Base-by-base conservation (phyloP, 2,888 invertebrate species). In the Rhyacophila evoluta region DNA sequence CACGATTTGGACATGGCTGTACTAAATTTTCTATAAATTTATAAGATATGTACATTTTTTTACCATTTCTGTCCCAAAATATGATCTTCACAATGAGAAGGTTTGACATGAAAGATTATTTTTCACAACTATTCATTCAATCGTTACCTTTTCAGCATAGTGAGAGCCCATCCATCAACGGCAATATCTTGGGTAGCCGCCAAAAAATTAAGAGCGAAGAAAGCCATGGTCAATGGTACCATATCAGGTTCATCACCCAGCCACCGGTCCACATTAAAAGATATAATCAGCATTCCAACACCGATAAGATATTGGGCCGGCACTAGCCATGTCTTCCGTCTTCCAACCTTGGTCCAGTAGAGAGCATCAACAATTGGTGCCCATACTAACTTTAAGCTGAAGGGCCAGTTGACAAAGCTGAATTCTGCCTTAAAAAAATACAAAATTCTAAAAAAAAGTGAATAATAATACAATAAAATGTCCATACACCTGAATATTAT, bases 171-270 rank as follows among this genome's bases (percentile, higher is more conserved):
- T 25, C 99, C 99, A 89, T 99, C 99, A 0, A 99, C 99, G 12
- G 98, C 99, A 85, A 99, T 98, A 87, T 99, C 99, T 89, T 99
- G 99, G 1, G 99, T 99, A 1, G 99, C 99, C 3, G 99, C 99
- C 84, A 99, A 89, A 85, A 99, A 98, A 85, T 98, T 99, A 1
- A 99, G 89, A 76, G 93, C 89, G 86, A 99, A 95, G 88, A 99
- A 99, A 79, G 97, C 90, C 11, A 92, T 85, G 0, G 98, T 98
- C 28, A 99, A 89, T 72, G 94, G 86, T 78, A 90, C 91, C 83
- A 97, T 95, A 84, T 95, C 94, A 0, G 96, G 95, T 29, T 87
- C 85, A 72, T 84, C 85, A 0, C 95, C 96, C 70, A 98, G 88
- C 93, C 97, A 94, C n/a, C 89, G 88, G 73, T 95, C 92, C 0